A percentile compares a stretch with the other conserved stretches of the same genome.
phyloP scores from a whole-genome alignment of 2,797 vertebrate species.

The Coregonus sp. region DNA sequence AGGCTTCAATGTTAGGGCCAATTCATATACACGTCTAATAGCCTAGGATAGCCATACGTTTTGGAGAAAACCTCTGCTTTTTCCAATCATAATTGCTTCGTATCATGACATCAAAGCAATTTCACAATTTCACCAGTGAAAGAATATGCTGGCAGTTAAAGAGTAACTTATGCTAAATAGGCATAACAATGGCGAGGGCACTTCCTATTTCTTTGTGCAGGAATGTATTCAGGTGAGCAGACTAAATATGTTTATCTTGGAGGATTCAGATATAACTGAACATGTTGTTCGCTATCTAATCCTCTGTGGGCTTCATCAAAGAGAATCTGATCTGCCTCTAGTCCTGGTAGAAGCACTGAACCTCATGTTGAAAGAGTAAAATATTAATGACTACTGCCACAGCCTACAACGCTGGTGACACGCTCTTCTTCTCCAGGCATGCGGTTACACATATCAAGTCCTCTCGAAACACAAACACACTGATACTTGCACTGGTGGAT shows the following conservation, averaged over 20 bases:
- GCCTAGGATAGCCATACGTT: not conserved
- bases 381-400: slow-evolving; percentile 3
- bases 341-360: not conserved
- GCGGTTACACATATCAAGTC: not conserved
- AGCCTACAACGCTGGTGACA: not conserved
- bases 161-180: not conserved
- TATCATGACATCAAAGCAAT: not conserved
- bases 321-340: not conserved
- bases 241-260: not conserved
- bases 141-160: not conserved
- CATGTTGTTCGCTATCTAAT: not conserved
- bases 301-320: not conserved
- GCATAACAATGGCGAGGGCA: not conserved
- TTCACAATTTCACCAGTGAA: not conserved
- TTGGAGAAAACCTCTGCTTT: not conserved
- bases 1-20: not conserved
- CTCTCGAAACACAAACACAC: not conserved
- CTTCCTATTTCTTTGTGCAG: not conserved
- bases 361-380: not conserved
- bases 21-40: not conserved
- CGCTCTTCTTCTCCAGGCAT: not conserved
- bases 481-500: not conserved
- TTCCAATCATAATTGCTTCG: not conserved
- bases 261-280: not conserved
- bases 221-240: not conserved